These are phyloP conservation scores for Schizopygopsis pylzovi DNA, from an alignment of 2,797 vertebrate species.

Conservation along the genomic window DNA sequence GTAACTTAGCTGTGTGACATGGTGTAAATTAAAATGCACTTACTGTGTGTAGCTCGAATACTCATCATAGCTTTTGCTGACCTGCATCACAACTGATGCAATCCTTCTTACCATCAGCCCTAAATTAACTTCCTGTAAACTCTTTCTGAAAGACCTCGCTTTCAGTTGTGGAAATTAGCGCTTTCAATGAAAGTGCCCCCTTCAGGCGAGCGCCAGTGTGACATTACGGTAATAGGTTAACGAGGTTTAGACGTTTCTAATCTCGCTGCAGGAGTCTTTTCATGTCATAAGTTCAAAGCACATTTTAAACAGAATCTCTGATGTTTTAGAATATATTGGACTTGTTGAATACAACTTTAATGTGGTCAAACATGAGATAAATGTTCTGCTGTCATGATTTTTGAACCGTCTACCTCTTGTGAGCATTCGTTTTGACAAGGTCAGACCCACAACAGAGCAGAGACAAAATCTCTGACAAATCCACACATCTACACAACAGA, in stretches of 20 bases:
- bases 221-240: constrained; percentile 1
- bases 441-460: constrained; percentile 60
- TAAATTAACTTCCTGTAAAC: constrained; percentile 58
- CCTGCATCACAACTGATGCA: constrained; percentile 60
- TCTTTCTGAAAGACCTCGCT: constrained; percentile 50
- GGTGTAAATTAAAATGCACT: constrained; percentile 33
- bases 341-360: constrained; percentile 48
- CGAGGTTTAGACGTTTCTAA: neutral
- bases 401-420: constrained; percentile 35
- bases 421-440: constrained; percentile 36
- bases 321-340: constrained; percentile 28
- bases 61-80: constrained; percentile 57
- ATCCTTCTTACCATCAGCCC: constrained; percentile 61
- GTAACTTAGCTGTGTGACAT: constrained; percentile 14
- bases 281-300: constrained; percentile 18
- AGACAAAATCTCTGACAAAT: constrained; percentile 36
- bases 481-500: constrained; percentile 48
- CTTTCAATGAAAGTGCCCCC: constrained; percentile 51
- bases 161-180: constrained; percentile 64
- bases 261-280: constrained; percentile 10
- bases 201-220: neutral
- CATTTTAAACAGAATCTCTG: constrained; percentile 32
- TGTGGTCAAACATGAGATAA: constrained; percentile 39
- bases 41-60: neutral
- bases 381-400: constrained; percentile 37